These are phyloP conservation scores for Listronotus oregonensis DNA, from an alignment of 1,140 invertebrate species.

Conservation along the genomic window DNA sequence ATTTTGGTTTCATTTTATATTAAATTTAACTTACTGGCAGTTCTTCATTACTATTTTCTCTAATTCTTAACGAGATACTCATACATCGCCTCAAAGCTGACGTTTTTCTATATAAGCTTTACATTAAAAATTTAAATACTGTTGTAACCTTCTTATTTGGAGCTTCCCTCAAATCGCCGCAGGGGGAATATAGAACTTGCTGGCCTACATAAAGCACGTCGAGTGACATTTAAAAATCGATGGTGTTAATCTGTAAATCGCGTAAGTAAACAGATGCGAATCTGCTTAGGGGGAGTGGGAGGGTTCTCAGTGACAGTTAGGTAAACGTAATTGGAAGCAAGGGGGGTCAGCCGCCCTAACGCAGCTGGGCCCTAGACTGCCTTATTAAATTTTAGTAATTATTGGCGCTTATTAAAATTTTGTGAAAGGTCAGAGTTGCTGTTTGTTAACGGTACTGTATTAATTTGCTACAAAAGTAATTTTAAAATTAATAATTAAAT, in stretches of 20 bases:
- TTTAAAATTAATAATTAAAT: no score
- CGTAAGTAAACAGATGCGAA: conserved; percentile 37
- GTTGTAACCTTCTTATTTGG: not conserved
- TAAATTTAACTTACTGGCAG: no score
- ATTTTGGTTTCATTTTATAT: no score
- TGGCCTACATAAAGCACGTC: conserved; percentile 32
- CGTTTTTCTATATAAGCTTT: no score
- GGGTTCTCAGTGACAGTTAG: conserved; percentile 28
- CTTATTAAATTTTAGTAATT: conserved; percentile 33
- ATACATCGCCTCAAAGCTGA: no score
- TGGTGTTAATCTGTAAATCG: conserved; percentile 37
- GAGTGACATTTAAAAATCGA: conserved; percentile 36
- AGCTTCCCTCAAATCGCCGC: conserved; percentile 1
- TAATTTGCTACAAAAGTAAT: no score
- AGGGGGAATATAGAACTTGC: conserved; percentile 17
- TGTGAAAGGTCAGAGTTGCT: no score
- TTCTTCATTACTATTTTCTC: no score
- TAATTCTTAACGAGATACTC: no score
- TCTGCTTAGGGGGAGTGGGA: conserved; percentile 9
- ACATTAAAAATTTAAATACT: not conserved
- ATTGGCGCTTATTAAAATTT: conserved; percentile 21
- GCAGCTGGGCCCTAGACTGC: conserved; percentile 26
- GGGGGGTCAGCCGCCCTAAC: conserved; percentile 28
- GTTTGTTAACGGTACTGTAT: no score
- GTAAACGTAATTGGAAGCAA: conserved; percentile 35